Evolutionary conservation across 2,888 invertebrate genomes (phyloP).

Genomic region (Mesopsocus fuscifrons): DNA sequence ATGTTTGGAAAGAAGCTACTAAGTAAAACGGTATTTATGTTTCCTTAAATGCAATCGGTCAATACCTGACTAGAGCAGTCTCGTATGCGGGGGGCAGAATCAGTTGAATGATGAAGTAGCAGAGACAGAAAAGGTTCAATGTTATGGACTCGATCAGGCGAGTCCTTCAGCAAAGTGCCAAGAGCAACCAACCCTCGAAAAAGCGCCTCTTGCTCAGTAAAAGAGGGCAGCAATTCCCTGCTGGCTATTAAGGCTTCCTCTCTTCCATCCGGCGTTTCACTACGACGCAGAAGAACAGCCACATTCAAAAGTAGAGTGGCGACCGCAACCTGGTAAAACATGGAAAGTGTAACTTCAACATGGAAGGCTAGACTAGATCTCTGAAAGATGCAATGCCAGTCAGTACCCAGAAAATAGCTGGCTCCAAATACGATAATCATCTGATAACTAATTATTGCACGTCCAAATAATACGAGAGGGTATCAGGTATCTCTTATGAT

Average conservation of each 20-base stretch:
- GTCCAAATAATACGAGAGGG: too few relatives aligned
- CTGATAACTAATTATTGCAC: too few relatives aligned
- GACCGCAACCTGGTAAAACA: conserved; percentile 59
- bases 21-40: too few relatives aligned
- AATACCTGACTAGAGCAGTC: neutral
- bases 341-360: too few relatives aligned
- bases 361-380: too few relatives aligned
- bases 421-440: too few relatives aligned
- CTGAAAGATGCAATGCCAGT: too few relatives aligned
- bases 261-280: conserved; percentile 11
- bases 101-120: neutral
- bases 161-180: conserved; percentile 33
- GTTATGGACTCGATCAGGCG: neutral
- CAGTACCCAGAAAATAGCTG: too few relatives aligned
- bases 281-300: conserved; percentile 33
- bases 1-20: too few relatives aligned
- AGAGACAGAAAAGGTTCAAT: neutral
- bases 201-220: conserved; percentile 51
- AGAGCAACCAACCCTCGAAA: conserved; percentile 57
- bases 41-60: neutral
- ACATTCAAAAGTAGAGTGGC: conserved; percentile 54
- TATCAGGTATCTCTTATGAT: too few relatives aligned
- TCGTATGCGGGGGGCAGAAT: neutral
- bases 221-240: conserved; percentile 21
- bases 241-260: conserved; percentile 10